phyloP scores from a whole-genome alignment of 2,113 vertebrate species.

The Podilymbus podiceps region DNA sequence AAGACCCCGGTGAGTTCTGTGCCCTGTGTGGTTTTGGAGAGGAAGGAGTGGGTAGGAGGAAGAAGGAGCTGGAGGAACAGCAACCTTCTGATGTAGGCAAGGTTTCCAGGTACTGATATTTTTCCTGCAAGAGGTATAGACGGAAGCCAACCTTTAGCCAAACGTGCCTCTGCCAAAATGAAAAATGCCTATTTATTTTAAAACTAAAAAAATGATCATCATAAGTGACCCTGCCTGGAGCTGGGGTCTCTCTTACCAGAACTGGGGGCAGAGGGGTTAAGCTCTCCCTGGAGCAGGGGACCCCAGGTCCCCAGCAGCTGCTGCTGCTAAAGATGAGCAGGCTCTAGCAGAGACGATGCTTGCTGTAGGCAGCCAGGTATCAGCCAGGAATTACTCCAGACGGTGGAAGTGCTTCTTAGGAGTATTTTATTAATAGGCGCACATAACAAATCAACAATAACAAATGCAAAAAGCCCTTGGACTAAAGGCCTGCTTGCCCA shows the following conservation, averaged over 20 bases:
- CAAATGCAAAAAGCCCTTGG: not conserved
- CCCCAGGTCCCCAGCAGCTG: not conserved
- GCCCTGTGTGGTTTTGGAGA: not conserved
- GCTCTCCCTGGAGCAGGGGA: not conserved
- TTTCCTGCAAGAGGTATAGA: not conserved
- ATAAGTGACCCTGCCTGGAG: not conserved
- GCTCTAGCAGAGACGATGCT: not conserved
- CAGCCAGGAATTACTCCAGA: not conserved
- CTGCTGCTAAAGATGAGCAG: not conserved
- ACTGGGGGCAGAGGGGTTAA: not conserved
- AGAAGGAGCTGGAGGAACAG: not conserved
- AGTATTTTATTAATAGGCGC: not conserved
- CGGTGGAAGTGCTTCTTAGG: not conserved
- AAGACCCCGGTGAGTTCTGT: not conserved
- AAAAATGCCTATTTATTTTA: not conserved
- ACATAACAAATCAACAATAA: not conserved
- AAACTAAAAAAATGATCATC: not conserved
- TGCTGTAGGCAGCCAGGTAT: not conserved
- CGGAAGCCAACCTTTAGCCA: not conserved
- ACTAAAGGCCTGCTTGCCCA: not conserved
- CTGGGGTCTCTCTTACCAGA: not conserved
- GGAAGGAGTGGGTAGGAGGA: not conserved
- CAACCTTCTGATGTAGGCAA: not conserved
- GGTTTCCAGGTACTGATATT: accelerated
- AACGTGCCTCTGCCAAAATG: not conserved